phyloP scores from a whole-genome alignment of 2,888 invertebrate species.

The Apocheima hispidaria region DNA sequence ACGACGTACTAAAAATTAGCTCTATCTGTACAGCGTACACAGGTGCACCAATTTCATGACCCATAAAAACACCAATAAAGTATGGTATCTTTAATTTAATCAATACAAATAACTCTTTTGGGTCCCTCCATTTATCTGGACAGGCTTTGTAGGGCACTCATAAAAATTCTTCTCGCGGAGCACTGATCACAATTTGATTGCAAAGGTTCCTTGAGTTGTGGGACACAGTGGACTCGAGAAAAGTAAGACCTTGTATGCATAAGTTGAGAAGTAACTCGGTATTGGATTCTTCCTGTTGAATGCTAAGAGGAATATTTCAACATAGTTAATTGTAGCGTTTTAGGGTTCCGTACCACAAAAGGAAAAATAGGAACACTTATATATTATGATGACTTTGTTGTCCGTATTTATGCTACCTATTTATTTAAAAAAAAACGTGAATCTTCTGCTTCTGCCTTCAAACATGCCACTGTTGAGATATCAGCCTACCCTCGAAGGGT shows the following conservation, averaged over 20 bases:
- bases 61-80: slow-evolving; percentile 51
- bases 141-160: slow-evolving; percentile 69
- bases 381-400: too few species aligned
- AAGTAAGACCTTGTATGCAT: slow-evolving; percentile 7
- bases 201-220: slow-evolving; percentile 53
- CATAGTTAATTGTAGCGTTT: background rate
- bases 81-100: slow-evolving; percentile 59
- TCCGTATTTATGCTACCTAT: too few species aligned
- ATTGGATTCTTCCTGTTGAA: background rate
- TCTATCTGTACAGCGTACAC: slow-evolving; percentile 26
- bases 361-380: background rate
- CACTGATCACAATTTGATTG: slow-evolving; percentile 81
- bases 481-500: too few species aligned
- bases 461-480: too few species aligned
- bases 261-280: background rate
- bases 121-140: slow-evolving; percentile 62
- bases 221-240: slow-evolving; percentile 28
- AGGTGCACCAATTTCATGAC: slow-evolving; percentile 42
- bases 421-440: too few species aligned
- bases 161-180: slow-evolving; percentile 76
- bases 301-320: background rate
- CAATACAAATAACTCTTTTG: slow-evolving; percentile 62
- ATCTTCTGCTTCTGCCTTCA: too few species aligned
- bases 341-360: too few species aligned
- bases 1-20: slow-evolving; percentile 36